Base-by-base conservation (phyloP, 2,113 vertebrate species). In the Hymenochirus boettgeri region DNA sequence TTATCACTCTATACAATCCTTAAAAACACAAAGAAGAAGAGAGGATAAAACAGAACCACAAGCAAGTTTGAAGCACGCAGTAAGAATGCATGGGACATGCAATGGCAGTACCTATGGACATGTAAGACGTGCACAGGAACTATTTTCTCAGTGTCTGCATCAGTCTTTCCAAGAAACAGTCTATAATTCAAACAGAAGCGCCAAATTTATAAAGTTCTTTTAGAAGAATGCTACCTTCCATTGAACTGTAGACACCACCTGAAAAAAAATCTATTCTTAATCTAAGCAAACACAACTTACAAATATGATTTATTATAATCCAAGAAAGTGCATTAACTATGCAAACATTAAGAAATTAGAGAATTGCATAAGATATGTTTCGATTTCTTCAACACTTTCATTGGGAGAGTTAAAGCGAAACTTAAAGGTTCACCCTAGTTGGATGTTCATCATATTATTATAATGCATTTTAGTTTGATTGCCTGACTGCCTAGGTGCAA, bases 1-100 rank as follows among this genome's bases (percentile, higher is more conserved):
- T 52, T 67, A 73, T 81, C 73, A 67, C 66, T 35, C 71, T 74
- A 67, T 52, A 63, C 57, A 66, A 45, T 69, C 54, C 71, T 74
- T 66, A 60, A 76, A 21, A 35, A 66, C 7, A 57, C 24, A 71
- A 70, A 76, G 75, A 71, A 75, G 72, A 76, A 72, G 31, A 61
- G 10, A 10, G 13, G 10, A 31, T 19, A 13, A 5, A 65, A 56
- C 56, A 52, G 0, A 5, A 70, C 31, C 62, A 71, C 25, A 25
- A 50, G 24, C 27, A 53, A 57, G 22, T 35, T 26, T 37, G 57
- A 64, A 46, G 33, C 56, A 73, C 71, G 60, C 70, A 57, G 29
- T 46, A 57, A 48, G 52, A 67, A 78, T 59, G 70, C 64, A 25
- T 61, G 52, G 62, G 46, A 63, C 78, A 81, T 80, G 83, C 81